Percentiles rank a stretch among this genome's conserved stretches.
phyloP scores from a whole-genome alignment of 2,888 invertebrate species.

The Pteria penguin region DNA sequence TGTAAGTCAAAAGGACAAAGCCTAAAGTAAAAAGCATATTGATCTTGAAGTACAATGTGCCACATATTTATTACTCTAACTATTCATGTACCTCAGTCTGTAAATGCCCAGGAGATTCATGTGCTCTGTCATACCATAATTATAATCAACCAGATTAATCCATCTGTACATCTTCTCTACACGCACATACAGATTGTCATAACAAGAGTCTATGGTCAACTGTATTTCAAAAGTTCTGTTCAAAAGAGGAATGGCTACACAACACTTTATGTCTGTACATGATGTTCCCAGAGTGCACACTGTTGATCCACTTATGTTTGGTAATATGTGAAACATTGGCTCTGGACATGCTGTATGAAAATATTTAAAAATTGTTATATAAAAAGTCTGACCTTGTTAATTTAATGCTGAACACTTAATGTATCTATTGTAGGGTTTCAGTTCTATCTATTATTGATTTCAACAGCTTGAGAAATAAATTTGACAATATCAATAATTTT shows the following conservation, averaged over 20 bases:
- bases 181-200: constrained; percentile 23
- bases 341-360: constrained; percentile 20
- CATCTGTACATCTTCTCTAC: constrained; percentile 34
- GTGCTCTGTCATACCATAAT: constrained; percentile 13
- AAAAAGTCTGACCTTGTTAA: no score
- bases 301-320: constrained; percentile 5
- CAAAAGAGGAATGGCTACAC: constrained; percentile 26
- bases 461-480: no score
- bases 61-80: no score
- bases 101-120: constrained; percentile 28
- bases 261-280: constrained; percentile 34
- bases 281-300: constrained; percentile 24
- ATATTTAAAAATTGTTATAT: no score
- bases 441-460: no score
- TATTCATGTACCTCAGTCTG: constrained; percentile 27
- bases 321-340: not conserved
- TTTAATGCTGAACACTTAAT: no score
- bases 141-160: constrained; percentile 25
- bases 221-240: constrained; percentile 35
- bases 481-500: no score
- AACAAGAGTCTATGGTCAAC: constrained; percentile 35
- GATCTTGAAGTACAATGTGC: no score
- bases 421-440: no score
- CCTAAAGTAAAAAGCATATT: no score
- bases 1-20: no score